phyloP scores from a whole-genome alignment of 2,797 vertebrate species.

The Ataeniobius toweri region DNA sequence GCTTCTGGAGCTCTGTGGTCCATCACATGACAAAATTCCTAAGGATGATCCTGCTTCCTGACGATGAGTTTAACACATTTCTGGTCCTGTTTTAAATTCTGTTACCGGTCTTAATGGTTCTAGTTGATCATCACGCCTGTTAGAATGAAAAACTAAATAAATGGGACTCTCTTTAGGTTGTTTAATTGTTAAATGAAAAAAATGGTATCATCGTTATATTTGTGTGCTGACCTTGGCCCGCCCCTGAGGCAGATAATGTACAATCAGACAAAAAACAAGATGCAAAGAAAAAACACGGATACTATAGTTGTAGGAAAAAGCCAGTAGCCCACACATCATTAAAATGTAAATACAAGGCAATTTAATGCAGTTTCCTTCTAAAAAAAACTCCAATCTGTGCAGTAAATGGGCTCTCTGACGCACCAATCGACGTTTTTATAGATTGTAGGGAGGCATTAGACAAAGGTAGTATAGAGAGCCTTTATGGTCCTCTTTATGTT shows the following conservation, averaged over 20 bases:
- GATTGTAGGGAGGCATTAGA: constrained; percentile 24
- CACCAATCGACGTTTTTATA: background rate
- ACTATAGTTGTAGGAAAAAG: background rate
- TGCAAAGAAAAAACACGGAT: background rate
- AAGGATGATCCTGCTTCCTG: background rate
- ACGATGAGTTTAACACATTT: background rate
- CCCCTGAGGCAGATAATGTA: no score
- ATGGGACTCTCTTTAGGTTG: constrained; percentile 8
- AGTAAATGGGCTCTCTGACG: background rate
- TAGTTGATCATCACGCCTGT: constrained; percentile 25
- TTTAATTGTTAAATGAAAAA: constrained; percentile 36
- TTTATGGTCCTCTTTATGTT: constrained; percentile 11
- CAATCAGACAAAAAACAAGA: background rate
- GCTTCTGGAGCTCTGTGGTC: background rate
- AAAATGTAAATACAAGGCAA: background rate
- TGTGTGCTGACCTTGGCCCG: background rate
- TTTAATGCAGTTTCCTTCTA: constrained; percentile 13
- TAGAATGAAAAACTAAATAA: constrained; percentile 19
- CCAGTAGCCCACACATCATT: constrained; percentile 6
- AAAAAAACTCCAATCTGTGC: constrained; percentile 3
- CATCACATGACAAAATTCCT: background rate
- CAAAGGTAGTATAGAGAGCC: constrained; percentile 5
- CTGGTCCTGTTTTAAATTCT: background rate
- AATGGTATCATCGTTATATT: constrained; percentile 21
- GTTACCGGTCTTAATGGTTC: constrained; percentile 1